Evolutionary conservation across 2,888 invertebrate species (phyloP), one percentile per base, ranked within the genome.

Genomic region (Oscheius onirici): DNA sequence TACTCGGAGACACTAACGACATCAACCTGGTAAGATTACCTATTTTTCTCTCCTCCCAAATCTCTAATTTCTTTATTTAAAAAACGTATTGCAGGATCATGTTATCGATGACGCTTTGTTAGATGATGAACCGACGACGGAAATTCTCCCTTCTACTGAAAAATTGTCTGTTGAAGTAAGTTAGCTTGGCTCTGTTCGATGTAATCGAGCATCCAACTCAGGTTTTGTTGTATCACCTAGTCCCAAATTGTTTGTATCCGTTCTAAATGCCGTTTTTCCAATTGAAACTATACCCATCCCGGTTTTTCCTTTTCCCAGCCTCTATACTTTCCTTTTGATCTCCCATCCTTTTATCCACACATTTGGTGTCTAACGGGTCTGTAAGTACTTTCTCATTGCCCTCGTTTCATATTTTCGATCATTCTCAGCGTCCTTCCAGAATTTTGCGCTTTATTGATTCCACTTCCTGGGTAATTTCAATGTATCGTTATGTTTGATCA

Each of bases 161-260:
- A 63, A 63, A 17, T 46, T 28, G 17, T 49, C 63, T 46, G 46
- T 26, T 26, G 49, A 63, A 63, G 63, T 63, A 63, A 63, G 63
- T 63, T 63, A 17, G 49, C 26, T n/a, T 49, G 26, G 63, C 26
- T 49, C 49, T 17, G 60, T 20, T 24, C 24, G 43, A 26, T 13
- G 26, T n/a, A 55, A 55, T 26, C 26, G 22, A 34, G 10, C 61
- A 10, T 20, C 24, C 46, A 17, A 3, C 17, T 44, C 20, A n/a
- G 22, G 13, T 49, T 61, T 63, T 63, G 28, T 63, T 49, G 63
- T 46, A 28, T 49, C 24, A 49, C 2, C 28, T 22, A 34, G 34
- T 34, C 34, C 34, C 34, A 34, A 8, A 6, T 34, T 34, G 34
- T 34, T 34, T 34, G 34, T 34, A 6, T 8, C 0, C 34, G 8